Evolutionary conservation across 2,888 invertebrate genomes (phyloP).

Genomic region (Drosophila leonis): DNA sequence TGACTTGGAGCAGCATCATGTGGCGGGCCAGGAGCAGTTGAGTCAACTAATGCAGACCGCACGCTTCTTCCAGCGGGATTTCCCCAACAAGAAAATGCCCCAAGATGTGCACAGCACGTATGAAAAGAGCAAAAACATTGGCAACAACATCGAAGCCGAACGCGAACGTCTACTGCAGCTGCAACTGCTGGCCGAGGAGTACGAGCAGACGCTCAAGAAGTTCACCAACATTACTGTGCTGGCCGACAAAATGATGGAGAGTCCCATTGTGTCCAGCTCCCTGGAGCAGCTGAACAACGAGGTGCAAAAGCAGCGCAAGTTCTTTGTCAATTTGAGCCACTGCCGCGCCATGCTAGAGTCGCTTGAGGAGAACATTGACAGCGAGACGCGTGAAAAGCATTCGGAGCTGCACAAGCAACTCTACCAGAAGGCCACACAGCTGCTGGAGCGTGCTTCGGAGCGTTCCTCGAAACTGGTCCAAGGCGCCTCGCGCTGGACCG

Average conservation of each 20-base stretch:
- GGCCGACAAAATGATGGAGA: conserved; percentile 92
- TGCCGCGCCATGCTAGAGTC: conserved; percentile 95
- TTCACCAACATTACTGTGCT: conserved; percentile 94
- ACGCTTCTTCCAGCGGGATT: conserved; percentile 88
- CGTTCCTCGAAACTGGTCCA: conserved; percentile 93
- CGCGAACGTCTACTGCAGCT: conserved; percentile 91
- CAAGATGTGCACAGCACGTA: conserved; percentile 88
- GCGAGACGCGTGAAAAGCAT: conserved; percentile 91
- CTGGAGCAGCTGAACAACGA: conserved; percentile 94
- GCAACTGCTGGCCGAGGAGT: conserved; percentile 92
- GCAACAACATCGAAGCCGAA: conserved; percentile 89
- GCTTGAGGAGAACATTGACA: conserved; percentile 92
- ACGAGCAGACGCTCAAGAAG: conserved; percentile 94
- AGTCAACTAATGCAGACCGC: conserved; percentile 88
- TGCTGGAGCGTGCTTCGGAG: conserved; percentile 92
- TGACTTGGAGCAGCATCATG: conserved; percentile 89
- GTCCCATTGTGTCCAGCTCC: conserved; percentile 90
- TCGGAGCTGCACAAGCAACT: conserved; percentile 91
- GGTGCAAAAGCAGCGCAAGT: conserved; percentile 95
- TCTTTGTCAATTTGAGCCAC: conserved; percentile 94
- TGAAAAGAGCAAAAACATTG: conserved; percentile 89
- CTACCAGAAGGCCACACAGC: conserved; percentile 90
- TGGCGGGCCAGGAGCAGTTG: conserved; percentile 88
- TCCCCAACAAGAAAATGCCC: conserved; percentile 90
- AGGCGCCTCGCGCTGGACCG: conserved; percentile 94